Percentiles rank a stretch among this genome's conserved stretches.
Evolutionary conservation across 1,140 invertebrate genomes (phyloP).

Genomic region (Phenacoccus solenopsis): DNA sequence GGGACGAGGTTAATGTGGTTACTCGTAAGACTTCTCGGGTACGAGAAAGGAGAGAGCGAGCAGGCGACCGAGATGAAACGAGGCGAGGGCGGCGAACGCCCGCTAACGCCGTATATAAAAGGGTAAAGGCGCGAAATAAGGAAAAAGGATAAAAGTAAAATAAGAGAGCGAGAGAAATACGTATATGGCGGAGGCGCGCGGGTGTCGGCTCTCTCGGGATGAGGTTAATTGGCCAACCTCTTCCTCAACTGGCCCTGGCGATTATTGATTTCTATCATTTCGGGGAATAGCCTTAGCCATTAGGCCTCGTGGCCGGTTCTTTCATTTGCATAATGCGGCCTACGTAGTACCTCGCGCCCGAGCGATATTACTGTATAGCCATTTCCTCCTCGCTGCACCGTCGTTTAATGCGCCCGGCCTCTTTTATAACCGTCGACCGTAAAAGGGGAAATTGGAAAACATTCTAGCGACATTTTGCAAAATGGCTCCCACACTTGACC

Average conservation of each 20-base stretch:
- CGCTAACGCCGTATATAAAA: too few species aligned
- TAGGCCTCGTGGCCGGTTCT: conserved; percentile 8
- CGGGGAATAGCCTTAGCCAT: conserved; percentile 9
- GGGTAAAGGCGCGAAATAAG: not conserved
- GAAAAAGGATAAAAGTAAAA: conserved; percentile 1
- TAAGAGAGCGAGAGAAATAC: not conserved
- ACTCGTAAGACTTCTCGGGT: not conserved
- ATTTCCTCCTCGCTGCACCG: not conserved
- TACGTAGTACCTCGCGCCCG: conserved; percentile 1
- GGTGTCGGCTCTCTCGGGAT: not conserved
- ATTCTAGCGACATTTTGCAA: conserved; percentile 26
- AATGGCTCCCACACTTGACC: conserved; percentile 25
- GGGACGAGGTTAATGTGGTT: conserved; percentile 17
- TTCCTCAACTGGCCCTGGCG: conserved; percentile 5
- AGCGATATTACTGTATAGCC: not conserved
- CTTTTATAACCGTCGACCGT: not conserved
- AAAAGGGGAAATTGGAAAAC: conserved; percentile 25
- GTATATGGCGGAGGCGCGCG: too few species aligned
- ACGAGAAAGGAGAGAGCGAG: not conserved
- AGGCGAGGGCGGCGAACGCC: not conserved
- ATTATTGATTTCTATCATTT: conserved; percentile 17
- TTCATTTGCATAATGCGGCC: conserved; percentile 16
- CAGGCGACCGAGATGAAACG: not conserved
- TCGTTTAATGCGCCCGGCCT: not conserved
- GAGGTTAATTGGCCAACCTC: conserved; percentile 14